Evolutionary conservation across 2,113 vertebrate genomes (phyloP).

Genomic region (Myotis lucifugus): DNA sequence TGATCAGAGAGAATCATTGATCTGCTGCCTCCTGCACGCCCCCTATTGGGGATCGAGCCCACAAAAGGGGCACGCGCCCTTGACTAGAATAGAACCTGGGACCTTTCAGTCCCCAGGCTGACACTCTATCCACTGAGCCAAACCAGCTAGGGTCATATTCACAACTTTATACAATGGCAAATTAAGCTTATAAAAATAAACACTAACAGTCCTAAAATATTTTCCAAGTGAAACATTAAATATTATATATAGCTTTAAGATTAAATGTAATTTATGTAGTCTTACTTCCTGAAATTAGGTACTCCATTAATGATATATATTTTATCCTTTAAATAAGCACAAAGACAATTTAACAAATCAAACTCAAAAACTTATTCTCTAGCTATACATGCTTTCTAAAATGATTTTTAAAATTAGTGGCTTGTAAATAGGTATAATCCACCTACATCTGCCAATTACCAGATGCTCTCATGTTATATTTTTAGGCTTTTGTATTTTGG

Average conservation of each 20-base stretch:
- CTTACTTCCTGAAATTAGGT: conserved; percentile 39
- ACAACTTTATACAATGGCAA: conserved; percentile 3
- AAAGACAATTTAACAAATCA: conserved; percentile 50
- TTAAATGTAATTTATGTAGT: conserved; percentile 19
- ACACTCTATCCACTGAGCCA: no score
- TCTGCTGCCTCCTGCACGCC: no score
- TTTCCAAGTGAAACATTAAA: conserved; percentile 51
- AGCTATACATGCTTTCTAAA: neutral
- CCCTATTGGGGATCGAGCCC: no score
- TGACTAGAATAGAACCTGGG: no score
- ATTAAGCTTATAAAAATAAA: conserved; percentile 35
- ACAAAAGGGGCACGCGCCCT: no score
- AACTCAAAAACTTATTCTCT: conserved; percentile 42
- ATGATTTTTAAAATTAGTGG: neutral
- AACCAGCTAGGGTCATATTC: neutral
- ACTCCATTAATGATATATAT: conserved; percentile 17
- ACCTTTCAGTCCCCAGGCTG: no score
- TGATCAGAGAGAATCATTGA: no score
- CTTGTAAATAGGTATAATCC: neutral
- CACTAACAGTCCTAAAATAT: conserved; percentile 28
- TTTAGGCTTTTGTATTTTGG: conserved; percentile 26
- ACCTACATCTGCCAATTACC: neutral
- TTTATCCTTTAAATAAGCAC: conserved; percentile 55
- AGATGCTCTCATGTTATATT: neutral
- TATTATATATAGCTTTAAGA: neutral